A percentile compares a stretch with the other conserved stretches of the same genome.
Evolutionary conservation across 1,140 invertebrate species (phyloP).

Genomic region (Paralvinella palmiformis): DNA sequence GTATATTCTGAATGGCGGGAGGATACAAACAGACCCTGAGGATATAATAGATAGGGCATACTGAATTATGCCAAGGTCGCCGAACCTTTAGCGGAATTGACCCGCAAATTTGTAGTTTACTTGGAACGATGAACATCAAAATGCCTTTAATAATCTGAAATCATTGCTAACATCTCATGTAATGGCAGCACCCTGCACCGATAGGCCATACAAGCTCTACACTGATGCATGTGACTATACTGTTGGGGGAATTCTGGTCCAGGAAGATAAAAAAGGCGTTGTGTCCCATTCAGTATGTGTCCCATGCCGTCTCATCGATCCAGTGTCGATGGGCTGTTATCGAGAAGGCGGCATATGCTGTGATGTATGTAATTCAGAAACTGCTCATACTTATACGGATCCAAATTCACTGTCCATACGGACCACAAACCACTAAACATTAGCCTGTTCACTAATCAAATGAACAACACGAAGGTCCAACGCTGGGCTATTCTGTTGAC

Average conservation of each 20-base stretch:
- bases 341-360: conserved; percentile 26
- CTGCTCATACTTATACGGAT: conserved; percentile 28
- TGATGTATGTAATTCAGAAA: conserved; percentile 28
- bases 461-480: conserved; percentile 28
- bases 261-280: not conserved
- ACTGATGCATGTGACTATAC: not conserved
- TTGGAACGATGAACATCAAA: no score
- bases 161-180: not conserved
- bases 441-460: no score
- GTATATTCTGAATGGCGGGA: not conserved
- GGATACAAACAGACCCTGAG: not conserved
- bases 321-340: conserved; percentile 22
- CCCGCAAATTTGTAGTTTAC: no score
- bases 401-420: conserved; percentile 19
- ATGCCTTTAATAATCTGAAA: no score
- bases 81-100: no score
- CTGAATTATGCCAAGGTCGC: no score
- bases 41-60: not conserved
- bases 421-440: conserved; percentile 30
- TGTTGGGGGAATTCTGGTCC: not conserved
- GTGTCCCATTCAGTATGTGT: conserved; percentile 23
- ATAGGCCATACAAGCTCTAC: not conserved
- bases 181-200: not conserved
- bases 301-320: conserved; percentile 20
- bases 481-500: conserved; percentile 23